A percentile compares a stretch with the other conserved stretches of the same genome.
Conservation (phyloP, 2,888 invertebrate species). For the Blastobasis adustella region DNA sequence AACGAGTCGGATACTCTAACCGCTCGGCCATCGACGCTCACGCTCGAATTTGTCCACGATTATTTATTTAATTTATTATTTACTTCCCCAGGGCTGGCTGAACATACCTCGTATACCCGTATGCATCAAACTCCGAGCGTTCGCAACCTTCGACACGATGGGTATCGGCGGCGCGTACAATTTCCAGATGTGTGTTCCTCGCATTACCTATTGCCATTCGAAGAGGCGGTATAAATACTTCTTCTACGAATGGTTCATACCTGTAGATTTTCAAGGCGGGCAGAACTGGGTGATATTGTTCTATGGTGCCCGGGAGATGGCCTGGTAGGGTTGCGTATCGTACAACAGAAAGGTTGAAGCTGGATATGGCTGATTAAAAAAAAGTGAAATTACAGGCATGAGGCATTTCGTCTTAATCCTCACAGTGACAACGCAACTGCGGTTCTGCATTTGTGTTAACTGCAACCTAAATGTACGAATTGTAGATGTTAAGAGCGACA, state of each 20-base stretch:
- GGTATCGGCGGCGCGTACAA: slow-evolving; percentile 35
- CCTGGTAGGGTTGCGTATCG: slow-evolving; percentile 26
- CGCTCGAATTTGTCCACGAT: no score
- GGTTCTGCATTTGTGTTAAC: no score
- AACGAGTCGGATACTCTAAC: no score
- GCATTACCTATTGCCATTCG: slow-evolving; percentile 36
- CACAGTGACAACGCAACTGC: no score
- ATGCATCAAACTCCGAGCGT: slow-evolving; percentile 37
- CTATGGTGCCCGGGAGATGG: slow-evolving; percentile 26
- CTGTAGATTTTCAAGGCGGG: slow-evolving; percentile 21
- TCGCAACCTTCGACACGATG: slow-evolving; percentile 24
- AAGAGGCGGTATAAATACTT: slow-evolving; percentile 18
- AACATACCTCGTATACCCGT: slow-evolving; percentile 39
- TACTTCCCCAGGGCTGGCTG: slow-evolving; percentile 38
- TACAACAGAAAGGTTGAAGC: no score
- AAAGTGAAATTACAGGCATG: no score
- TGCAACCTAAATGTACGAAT: no score
- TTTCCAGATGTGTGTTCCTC: slow-evolving; percentile 48
- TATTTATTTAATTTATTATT: no score
- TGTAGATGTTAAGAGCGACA: no score
- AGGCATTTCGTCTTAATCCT: no score
- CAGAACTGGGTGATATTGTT: slow-evolving; percentile 41
- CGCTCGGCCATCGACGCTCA: no score
- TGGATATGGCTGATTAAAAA: no score
- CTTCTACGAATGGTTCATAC: slow-evolving; percentile 13